A percentile compares a stretch with the other conserved stretches of the same genome.
Conservation (phyloP, 2,797 vertebrate genomes). For the Parauchenoglanis punctatus region DNA sequence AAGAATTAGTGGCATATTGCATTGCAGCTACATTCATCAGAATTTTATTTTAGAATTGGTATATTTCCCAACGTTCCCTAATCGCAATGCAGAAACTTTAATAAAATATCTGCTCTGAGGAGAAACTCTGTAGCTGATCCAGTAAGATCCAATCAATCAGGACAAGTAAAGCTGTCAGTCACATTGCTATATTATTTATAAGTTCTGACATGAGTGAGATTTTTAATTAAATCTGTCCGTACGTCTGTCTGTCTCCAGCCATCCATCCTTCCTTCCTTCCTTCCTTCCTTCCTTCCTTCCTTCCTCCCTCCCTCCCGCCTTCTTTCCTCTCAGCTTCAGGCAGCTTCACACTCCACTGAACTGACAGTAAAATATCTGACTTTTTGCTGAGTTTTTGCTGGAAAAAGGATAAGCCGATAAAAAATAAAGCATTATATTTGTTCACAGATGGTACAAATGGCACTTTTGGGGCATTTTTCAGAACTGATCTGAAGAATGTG, state of each 20-base stretch:
- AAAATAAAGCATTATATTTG: neutral
- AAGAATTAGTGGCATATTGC: neutral
- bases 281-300: neutral
- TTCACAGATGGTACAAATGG: neutral
- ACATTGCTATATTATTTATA: too few relatives aligned
- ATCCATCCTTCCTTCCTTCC: neutral
- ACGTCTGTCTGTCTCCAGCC: neutral
- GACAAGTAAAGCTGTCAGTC: neutral
- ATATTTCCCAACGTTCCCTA: neutral
- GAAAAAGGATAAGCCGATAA: too few relatives aligned
- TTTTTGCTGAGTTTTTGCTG: too few relatives aligned
- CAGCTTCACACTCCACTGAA: neutral
- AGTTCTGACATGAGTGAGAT: too few relatives aligned
- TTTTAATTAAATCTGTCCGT: neutral
- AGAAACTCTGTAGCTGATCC: neutral
- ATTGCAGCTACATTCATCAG: neutral
- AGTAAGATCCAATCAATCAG: neutral
- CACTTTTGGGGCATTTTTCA: neutral
- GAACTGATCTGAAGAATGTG: neutral
- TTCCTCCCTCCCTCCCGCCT: conserved; percentile 53
- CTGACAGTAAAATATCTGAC: neutral
- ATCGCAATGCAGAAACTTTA: neutral
- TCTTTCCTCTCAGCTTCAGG: conserved; percentile 22
- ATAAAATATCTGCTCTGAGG: neutral
- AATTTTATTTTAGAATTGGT: neutral